Conservation (phyloP, 2,113 vertebrate species). For the Syngnathoides biaculeatus region DNA sequence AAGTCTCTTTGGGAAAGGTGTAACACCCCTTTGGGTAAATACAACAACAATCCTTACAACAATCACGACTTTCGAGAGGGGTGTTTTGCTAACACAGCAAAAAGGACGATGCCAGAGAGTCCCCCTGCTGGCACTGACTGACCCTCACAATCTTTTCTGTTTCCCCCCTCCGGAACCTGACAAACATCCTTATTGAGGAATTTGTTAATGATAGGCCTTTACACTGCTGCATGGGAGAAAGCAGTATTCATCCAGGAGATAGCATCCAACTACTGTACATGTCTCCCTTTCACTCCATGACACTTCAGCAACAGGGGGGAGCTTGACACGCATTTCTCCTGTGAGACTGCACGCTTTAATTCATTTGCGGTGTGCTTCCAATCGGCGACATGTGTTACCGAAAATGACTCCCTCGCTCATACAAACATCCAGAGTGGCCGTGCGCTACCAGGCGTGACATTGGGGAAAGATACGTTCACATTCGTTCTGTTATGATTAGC, state of each 20-base stretch:
- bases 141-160: slow-evolving; percentile 19
- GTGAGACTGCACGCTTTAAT: slow-evolving; percentile 6
- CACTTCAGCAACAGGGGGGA: slow-evolving; percentile 46
- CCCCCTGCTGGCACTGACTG: slow-evolving; percentile 34
- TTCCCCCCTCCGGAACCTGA: slow-evolving; percentile 17
- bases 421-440: background rate
- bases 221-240: slow-evolving; percentile 31
- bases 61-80: slow-evolving; percentile 17
- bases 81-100: slow-evolving; percentile 50
- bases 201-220: slow-evolving; percentile 56
- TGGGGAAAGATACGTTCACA: no score
- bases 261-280: no score
- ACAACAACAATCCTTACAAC: slow-evolving; percentile 38
- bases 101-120: slow-evolving; percentile 23
- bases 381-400: slow-evolving; percentile 10
- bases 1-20: slow-evolving; percentile 10
- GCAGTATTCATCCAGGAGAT: slow-evolving; percentile 15
- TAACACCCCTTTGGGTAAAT: slow-evolving; percentile 8
- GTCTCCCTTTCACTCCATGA: slow-evolving; percentile 16
- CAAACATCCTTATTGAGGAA: slow-evolving; percentile 52
- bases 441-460: background rate
- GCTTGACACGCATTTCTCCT: slow-evolving; percentile 33
- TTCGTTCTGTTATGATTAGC: background rate
- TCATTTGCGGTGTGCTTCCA: background rate
- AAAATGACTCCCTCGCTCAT: background rate